Evolutionary conservation across 2,888 invertebrate species (phyloP).

Genomic region (Diadegma fenestrale): DNA sequence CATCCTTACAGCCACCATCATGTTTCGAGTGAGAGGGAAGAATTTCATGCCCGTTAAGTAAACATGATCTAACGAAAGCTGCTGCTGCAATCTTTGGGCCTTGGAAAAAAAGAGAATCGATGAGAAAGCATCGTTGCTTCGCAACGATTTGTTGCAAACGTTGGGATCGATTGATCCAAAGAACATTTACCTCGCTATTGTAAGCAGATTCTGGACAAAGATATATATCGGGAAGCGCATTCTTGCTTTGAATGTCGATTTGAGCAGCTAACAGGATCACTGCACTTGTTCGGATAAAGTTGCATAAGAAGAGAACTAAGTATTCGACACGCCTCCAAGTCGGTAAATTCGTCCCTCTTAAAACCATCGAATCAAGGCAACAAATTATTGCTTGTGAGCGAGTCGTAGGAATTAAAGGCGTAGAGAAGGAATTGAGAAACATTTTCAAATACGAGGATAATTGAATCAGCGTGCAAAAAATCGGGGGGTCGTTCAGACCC

Average conservation of each 20-base stretch:
- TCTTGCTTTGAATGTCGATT: slow-evolving; percentile 85
- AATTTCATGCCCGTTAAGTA: slow-evolving; percentile 87
- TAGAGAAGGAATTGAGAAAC: too few relatives aligned
- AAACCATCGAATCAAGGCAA: neutral
- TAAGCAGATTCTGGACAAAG: slow-evolving; percentile 84
- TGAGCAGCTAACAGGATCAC: slow-evolving; percentile 85
- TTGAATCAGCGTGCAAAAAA: too few relatives aligned
- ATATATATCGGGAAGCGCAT: slow-evolving; percentile 83
- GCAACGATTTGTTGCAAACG: too few relatives aligned
- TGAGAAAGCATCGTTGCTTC: neutral
- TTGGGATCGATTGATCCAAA: neutral
- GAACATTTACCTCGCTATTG: slow-evolving; percentile 83
- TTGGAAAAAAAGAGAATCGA: slow-evolving; percentile 61
- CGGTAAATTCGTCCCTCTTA: neutral
- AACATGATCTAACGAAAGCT: slow-evolving; percentile 83
- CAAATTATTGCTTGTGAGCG: neutral
- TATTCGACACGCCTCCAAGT: neutral
- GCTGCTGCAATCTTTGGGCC: slow-evolving; percentile 82
- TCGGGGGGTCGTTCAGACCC: too few relatives aligned
- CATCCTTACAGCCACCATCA: slow-evolving; percentile 86
- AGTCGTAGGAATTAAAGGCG: too few relatives aligned
- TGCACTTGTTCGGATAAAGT: slow-evolving; percentile 80
- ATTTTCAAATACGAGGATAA: too few relatives aligned
- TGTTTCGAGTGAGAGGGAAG: slow-evolving; percentile 87
- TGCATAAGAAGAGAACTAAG: neutral